Evolutionary conservation across 2,113 vertebrate genomes (phyloP), one percentile per base, ranked within the genome.

Genomic region (Epinephelus fuscoguttatus): DNA sequence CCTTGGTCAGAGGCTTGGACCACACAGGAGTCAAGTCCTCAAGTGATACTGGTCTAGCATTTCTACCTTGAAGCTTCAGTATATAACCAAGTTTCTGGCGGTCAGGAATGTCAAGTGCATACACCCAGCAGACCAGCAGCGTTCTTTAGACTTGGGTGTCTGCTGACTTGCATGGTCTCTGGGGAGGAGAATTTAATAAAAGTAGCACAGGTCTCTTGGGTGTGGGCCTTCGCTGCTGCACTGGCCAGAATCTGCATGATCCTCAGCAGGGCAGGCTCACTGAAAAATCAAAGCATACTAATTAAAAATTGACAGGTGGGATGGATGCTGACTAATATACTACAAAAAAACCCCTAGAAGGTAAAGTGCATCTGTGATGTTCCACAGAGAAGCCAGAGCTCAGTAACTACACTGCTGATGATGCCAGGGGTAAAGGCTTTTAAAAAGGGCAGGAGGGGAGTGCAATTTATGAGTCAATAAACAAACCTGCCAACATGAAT

Each of bases 141-240:
- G 3, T 73, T 91, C 6, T 92, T 90, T 17, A 96, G 70, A 84
- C 89, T 91, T 0, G 95, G 94, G 42, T 94, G 93, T 79, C 91
- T 91, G 92, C 96, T 97, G 84, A 95, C 92, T 11, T 95, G 88
- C 78, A 95, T 92, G 6, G 82, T 95, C 73, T 95, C 94, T 33
- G 94, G 88, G 45, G 95, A 91, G 8, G 96, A 96, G 80, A 95
- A 97, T 84, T 97, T 97, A 25, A 95, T 82, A 80, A 96, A 97
- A 74, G 93, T 91, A 0, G 96, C 95, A 0, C 91, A 94, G 2
- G 88, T 93, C n/a, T 96, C 93, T 0, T 84, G 60, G 0, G 56
- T 70, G 2, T 93, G 89, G n/a, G 93, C 95, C n/a, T 74, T 88
- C 9, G 96, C 92, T 12, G 95, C 96, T 1, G 95, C 92, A 19